phyloP scores from a whole-genome alignment of 2,113 vertebrate genomes.

The Pygoscelis adeliae region DNA sequence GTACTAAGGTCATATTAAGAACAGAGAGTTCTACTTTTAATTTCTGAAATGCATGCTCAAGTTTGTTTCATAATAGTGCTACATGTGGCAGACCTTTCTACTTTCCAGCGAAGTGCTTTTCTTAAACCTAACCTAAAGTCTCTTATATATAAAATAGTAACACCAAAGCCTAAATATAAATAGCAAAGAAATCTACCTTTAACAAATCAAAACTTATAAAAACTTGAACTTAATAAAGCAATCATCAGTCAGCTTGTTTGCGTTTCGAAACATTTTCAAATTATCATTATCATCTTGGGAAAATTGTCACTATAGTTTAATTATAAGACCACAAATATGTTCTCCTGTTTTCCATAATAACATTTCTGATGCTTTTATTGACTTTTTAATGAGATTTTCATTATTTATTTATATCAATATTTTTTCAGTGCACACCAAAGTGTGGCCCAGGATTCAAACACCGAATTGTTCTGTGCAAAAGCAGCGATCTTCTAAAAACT shows the following conservation, averaged over 20 bases:
- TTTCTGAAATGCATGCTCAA: not conserved
- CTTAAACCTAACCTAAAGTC: not conserved
- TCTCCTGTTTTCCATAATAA: not conserved
- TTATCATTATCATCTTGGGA: not conserved
- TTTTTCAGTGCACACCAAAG: conserved; percentile 89
- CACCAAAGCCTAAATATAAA: not conserved
- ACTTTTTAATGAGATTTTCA: not conserved
- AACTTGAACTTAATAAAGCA: not conserved
- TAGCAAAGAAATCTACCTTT: not conserved
- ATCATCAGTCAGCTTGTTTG: not conserved
- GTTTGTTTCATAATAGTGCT: not conserved
- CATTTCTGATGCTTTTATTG: not conserved
- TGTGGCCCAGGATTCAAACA: conserved; percentile 97
- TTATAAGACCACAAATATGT: not conserved
- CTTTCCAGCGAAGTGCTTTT: not conserved
- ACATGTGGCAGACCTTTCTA: not conserved
- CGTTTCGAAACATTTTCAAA: not conserved
- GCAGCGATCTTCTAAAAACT: conserved; percentile 92
- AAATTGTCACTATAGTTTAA: not conserved
- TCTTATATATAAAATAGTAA: not conserved
- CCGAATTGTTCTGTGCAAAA: conserved; percentile 95
- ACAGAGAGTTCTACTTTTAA: too few relatives aligned
- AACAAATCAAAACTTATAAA: not conserved
- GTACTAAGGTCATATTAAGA: not conserved
- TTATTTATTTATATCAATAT: not conserved